Percentiles rank a stretch among this genome's conserved stretches.
Evolutionary conservation across 2,113 vertebrate species (phyloP).

Genomic region (Carassius auratus): DNA sequence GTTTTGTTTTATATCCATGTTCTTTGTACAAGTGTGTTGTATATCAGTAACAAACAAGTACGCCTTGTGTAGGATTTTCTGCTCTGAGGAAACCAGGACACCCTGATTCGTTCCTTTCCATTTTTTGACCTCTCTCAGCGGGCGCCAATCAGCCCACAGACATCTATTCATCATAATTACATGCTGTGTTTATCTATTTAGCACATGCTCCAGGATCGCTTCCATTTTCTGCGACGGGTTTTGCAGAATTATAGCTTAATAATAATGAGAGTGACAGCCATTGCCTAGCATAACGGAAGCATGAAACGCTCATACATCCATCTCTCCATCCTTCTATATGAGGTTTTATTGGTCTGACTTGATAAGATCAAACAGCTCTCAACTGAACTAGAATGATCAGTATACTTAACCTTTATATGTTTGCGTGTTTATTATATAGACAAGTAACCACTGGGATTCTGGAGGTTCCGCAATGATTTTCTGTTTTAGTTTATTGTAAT

Average conservation of each 20-base stretch:
- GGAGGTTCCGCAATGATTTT: background rate
- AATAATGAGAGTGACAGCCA: slow-evolving; percentile 53
- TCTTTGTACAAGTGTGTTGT: background rate
- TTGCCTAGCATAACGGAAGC: background rate
- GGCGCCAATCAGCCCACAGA: slow-evolving; percentile 39
- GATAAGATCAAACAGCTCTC: background rate
- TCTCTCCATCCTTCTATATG: background rate
- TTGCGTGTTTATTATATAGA: background rate
- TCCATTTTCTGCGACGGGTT: slow-evolving; percentile 44
- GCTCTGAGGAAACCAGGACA: slow-evolving; percentile 22
- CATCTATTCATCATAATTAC: slow-evolving; percentile 54
- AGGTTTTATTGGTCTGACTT: background rate
- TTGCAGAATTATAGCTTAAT: slow-evolving; percentile 44
- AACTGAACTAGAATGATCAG: background rate
- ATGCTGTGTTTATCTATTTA: slow-evolving; percentile 53
- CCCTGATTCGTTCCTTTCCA: background rate
- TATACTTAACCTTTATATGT: too few species aligned
- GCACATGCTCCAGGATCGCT: slow-evolving; percentile 53
- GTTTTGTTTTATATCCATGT: too few species aligned
- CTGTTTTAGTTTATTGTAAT: background rate
- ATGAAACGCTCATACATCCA: slow-evolving; percentile 2
- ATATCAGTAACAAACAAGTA: background rate
- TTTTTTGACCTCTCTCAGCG: slow-evolving; percentile 53
- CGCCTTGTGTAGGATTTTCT: background rate
- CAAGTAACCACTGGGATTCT: background rate